phyloP scores from a whole-genome alignment of 1,140 invertebrate genomes.

The Hylaeus volcanicus region DNA sequence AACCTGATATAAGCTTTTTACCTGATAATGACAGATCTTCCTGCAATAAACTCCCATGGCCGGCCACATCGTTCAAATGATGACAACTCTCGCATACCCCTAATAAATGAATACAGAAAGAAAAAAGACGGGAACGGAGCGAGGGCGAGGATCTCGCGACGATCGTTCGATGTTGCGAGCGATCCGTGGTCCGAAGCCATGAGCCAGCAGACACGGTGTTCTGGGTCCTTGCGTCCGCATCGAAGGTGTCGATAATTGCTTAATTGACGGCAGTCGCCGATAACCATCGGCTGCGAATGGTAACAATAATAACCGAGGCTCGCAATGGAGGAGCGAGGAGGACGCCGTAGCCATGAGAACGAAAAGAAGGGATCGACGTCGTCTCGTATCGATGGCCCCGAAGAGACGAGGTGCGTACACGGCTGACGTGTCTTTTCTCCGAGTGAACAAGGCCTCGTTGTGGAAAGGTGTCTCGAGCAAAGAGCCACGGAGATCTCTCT shows the following conservation, averaged over 20 bases:
- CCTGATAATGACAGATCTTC: too few species aligned
- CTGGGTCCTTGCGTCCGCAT: constrained; percentile 17
- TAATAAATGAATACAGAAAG: too few species aligned
- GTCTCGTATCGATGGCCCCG: constrained; percentile 63
- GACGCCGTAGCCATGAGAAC: constrained; percentile 1
- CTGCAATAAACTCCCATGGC: too few species aligned
- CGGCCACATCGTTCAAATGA: too few species aligned
- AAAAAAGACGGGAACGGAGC: neutral
- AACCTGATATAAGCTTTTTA: too few species aligned
- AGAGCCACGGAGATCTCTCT: constrained; percentile 50
- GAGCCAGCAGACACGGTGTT: constrained; percentile 45
- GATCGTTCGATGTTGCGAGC: neutral
- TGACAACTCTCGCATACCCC: too few species aligned
- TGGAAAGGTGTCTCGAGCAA: constrained; percentile 67
- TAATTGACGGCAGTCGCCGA: constrained; percentile 72
- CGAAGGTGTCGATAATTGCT: constrained; percentile 69
- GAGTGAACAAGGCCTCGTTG: constrained; percentile 73
- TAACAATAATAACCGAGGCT: constrained; percentile 45
- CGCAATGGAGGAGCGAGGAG: constrained; percentile 1
- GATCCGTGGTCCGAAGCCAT: constrained; percentile 34
- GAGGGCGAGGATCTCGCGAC: too few species aligned
- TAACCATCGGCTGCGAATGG: constrained; percentile 60
- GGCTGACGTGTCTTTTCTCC: constrained; percentile 73
- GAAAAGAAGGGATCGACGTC: constrained; percentile 38
- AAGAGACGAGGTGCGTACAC: constrained; percentile 66